Base-by-base conservation (phyloP, 1,140 invertebrate species). In the Ditylenchus dipsaci region DNA sequence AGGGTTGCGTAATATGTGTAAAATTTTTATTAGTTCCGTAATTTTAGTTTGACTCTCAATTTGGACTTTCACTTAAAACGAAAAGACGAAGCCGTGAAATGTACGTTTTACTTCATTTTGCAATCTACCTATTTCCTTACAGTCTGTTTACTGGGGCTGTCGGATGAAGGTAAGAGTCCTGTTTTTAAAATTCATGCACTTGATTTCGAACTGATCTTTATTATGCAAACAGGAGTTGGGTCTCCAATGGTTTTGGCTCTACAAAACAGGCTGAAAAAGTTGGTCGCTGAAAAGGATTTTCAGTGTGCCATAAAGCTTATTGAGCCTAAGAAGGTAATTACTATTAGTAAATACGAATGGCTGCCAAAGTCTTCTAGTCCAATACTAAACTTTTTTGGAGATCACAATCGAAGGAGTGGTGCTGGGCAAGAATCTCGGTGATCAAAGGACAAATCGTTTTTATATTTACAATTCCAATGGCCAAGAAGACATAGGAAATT, bases 371-470 rank as follows among this genome's bases (percentile, higher is more conserved):
- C n/a, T n/a, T n/a, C n/a, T n/a, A n/a, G n/a, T n/a, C n/a, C n/a
- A n/a, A n/a, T n/a, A n/a, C n/a, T n/a, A n/a, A n/a, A n/a, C n/a
- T 3, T 66, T 71, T 71, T 56, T 11, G 33, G 3, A 79, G 77
- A 63, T 71, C n/a, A 62, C 56, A 1, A 82, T 80, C 43, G 47
- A 15, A 13, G 78, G 71, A n/a, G 33, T 23, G 30, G 66, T 67
- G 7, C 47, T 80, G 26, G 42, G 53, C 1, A 80, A 80, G 45
- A 64, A 68, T 30, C 63, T 80, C 3, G 79, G 79, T 5, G 77
- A 78, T 59, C 49, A 68, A 15, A 56, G 78, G 43, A 27, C 68
- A 1, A 81, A 80, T 60, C 72, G 69, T 42, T 80, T 80, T 71
- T 73, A 73, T 43, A 67, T 73, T 68, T 21, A 19, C 11, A 13